phyloP scores from a whole-genome alignment of 2,888 invertebrate species.

The Diplolepis rosae region DNA sequence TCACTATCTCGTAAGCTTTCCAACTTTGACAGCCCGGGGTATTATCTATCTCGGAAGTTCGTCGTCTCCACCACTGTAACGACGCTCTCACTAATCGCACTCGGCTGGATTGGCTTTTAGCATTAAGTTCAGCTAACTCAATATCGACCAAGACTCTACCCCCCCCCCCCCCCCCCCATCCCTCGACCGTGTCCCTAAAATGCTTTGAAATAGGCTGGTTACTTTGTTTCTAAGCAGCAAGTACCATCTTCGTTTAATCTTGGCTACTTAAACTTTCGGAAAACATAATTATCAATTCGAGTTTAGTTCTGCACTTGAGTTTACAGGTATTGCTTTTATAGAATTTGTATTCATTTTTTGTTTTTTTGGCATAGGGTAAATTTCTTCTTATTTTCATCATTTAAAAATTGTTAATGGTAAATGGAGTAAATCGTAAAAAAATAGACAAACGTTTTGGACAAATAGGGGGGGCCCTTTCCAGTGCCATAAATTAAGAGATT shows the following conservation, averaged over 20 bases:
- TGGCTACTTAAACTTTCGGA: background rate
- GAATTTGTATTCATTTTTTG: no score
- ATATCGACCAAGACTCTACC: background rate
- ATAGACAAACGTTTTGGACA: no score
- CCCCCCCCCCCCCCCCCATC: background rate
- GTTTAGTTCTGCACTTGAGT: background rate
- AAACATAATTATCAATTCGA: background rate
- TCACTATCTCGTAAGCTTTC: slow-evolving; percentile 42
- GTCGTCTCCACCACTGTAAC: slow-evolving; percentile 43
- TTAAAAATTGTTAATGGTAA: no score
- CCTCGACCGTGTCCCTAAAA: no score
- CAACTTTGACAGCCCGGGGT: slow-evolving; percentile 57
- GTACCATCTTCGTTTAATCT: slow-evolving; percentile 30
- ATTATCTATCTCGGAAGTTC: slow-evolving; percentile 66
- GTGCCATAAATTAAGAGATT: no score
- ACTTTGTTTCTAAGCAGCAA: slow-evolving; percentile 26
- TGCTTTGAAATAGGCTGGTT: slow-evolving; percentile 28
- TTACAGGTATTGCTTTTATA: no score
- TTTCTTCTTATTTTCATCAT: no score
- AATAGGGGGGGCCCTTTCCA: no score
- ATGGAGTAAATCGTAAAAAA: no score
- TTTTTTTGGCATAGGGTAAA: no score
- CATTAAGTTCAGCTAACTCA: slow-evolving; percentile 54
- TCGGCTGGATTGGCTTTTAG: slow-evolving; percentile 65
- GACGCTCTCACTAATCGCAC: slow-evolving; percentile 66